phyloP scores from a whole-genome alignment of 2,113 vertebrate species.

The Oreochromis niloticus region DNA sequence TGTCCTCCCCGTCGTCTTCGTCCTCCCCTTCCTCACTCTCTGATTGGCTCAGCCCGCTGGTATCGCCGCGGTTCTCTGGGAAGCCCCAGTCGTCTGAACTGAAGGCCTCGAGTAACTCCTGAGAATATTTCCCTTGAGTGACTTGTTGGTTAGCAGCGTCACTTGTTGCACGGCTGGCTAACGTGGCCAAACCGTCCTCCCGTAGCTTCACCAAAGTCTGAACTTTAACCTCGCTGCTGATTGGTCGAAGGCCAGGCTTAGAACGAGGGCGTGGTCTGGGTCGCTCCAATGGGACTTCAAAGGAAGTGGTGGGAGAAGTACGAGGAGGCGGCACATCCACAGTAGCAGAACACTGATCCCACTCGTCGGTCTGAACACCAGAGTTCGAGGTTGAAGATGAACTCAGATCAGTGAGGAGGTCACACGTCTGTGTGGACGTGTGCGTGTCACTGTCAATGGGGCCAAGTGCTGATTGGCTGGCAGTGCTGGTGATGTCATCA shows the following conservation, averaged over 20 bases:
- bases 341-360: not conserved
- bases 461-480: not conserved
- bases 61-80: constrained; percentile 33
- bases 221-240: constrained; percentile 69
- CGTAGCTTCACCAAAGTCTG: constrained; percentile 72
- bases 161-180: constrained; percentile 17
- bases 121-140: constrained; percentile 59
- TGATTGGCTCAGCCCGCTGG: constrained; percentile 34
- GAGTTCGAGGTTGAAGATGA: not conserved
- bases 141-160: not conserved
- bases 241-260: constrained; percentile 60
- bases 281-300: constrained; percentile 11
- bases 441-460: not conserved
- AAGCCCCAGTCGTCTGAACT: constrained; percentile 72
- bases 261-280: constrained; percentile 89
- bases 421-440: constrained; percentile 44
- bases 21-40: constrained; percentile 32
- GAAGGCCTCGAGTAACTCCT: constrained; percentile 71
- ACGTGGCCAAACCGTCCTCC: constrained; percentile 56
- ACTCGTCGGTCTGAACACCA: constrained; percentile 3
- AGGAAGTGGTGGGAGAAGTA: not conserved
- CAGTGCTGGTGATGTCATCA: not conserved
- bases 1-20: constrained; percentile 46
- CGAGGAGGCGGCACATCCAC: not conserved
- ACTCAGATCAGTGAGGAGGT: not conserved